Conservation (phyloP, 2,888 invertebrate genomes). For the Tromatobia lineatoria region DNA sequence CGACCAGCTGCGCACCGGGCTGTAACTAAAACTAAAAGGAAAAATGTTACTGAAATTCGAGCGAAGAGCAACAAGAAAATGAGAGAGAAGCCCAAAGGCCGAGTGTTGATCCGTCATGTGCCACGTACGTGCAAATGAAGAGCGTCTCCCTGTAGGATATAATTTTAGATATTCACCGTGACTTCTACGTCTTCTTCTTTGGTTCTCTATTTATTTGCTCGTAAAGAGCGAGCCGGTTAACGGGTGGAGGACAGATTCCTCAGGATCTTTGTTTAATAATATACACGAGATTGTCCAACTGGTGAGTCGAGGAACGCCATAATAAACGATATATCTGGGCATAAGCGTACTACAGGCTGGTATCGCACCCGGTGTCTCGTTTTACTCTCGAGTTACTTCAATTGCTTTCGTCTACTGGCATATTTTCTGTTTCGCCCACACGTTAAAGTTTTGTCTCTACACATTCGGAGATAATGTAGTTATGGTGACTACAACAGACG, state of each 20-base stretch:
- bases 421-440: neutral
- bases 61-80: conserved; percentile 13
- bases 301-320: conserved; percentile 75
- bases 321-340: conserved; percentile 75
- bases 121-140: conserved; percentile 45
- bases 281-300: conserved; percentile 77
- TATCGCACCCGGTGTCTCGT: conserved; percentile 28
- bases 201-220: conserved; percentile 60
- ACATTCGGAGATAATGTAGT: no score
- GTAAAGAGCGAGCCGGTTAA: conserved; percentile 29
- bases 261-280: conserved; percentile 76
- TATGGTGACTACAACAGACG: no score
- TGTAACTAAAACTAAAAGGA: conserved; percentile 24
- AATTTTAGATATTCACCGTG: conserved; percentile 62
- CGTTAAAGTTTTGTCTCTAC: neutral
- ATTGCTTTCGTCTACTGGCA: conserved; percentile 28
- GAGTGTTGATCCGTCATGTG: conserved; percentile 45
- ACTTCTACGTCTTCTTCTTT: conserved; percentile 36
- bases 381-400: conserved; percentile 37
- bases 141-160: conserved; percentile 19
- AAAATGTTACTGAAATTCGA: conserved; percentile 18
- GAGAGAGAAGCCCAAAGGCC: neutral
- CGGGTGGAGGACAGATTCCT: neutral
- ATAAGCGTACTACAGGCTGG: conserved; percentile 6
- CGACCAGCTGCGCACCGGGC: conserved; percentile 59